Evolutionary conservation across 2,888 invertebrate genomes (phyloP).

Genomic region (Thymelicus sylvestris): DNA sequence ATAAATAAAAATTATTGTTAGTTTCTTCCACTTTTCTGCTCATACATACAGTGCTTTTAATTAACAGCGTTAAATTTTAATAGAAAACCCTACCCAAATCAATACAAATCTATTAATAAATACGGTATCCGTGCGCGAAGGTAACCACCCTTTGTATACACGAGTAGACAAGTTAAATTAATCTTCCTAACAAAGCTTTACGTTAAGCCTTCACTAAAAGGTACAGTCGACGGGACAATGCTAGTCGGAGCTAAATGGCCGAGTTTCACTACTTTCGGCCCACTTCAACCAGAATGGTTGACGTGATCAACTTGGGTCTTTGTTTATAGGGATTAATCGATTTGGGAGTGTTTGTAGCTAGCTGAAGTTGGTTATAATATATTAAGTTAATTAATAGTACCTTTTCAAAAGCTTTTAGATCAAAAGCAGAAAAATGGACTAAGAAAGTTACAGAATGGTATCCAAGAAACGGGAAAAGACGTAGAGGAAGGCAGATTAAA

Average conservation of each 20-base stretch:
- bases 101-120: neutral
- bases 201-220: slow-evolving; percentile 5
- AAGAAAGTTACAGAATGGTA: no score
- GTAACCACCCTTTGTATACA: neutral
- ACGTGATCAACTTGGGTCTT: slow-evolving; percentile 9
- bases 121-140: neutral
- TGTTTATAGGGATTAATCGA: slow-evolving; percentile 14
- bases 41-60: no score
- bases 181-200: slow-evolving; percentile 1
- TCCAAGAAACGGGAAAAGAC: no score
- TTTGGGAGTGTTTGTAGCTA: slow-evolving; percentile 13
- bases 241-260: slow-evolving; percentile 4
- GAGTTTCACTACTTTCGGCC: slow-evolving; percentile 6
- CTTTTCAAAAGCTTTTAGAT: no score
- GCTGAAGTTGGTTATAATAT: neutral
- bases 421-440: no score
- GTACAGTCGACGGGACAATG: slow-evolving; percentile 2
- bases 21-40: no score
- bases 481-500: no score
- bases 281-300: neutral
- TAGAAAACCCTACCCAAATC: neutral
- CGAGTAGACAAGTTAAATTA: slow-evolving; percentile 7
- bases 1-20: no score
- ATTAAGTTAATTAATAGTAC: neutral
- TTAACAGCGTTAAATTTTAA: no score